Base-by-base conservation (phyloP, 2,797 vertebrate genomes). In the Sebastes dallii region DNA sequence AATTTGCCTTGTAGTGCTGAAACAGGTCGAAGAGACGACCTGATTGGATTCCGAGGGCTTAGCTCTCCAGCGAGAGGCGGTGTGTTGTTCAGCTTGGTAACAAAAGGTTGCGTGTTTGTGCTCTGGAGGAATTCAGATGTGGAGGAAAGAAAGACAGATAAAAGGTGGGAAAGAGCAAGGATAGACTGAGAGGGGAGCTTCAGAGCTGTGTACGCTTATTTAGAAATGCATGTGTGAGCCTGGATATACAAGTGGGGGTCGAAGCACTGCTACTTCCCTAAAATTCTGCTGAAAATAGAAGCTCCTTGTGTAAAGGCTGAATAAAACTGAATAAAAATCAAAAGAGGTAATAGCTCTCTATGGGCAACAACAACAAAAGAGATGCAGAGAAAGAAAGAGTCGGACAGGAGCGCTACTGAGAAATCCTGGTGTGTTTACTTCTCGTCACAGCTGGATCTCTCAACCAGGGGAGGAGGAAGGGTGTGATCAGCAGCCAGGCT, bases 401-500 rank as follows among this genome's bases (percentile, higher is more conserved):
- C 24, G 61, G 30, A 29, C 60, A 50, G 25, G 50, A 66, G 30
- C 1, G 7, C 61, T 30, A 12, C 30, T 46, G 77, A 68, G 50
- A 72, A 34, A 80, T 27, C 60, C 25, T 58, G 16, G 30, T 72
- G 70, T 80, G 84, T 86, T 77, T 66, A 76, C 70, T 66, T 65
- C 72, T 78, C 81, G 46, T 76, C 72, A 64, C 85, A 76, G 83
- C 62, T 62, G 72, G 68, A 71, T 66, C 30, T 72, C 8, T 86
- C 39, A 24, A 61, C 56, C 78, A 66, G 27, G 50, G 72, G 80
- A 79, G 60, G 64, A 77, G 74, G 30, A 36, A 84, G 78, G 77
- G 64, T 67, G 84, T 76, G 86, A 88, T 88, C 83, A 66, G 58
- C 78, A 85, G 77, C 77, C 67, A 58, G 83, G 54, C 58, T 75